These are phyloP conservation scores for Anableps anableps DNA, from an alignment of 2,797 vertebrate genomes.

Conservation along the genomic window DNA sequence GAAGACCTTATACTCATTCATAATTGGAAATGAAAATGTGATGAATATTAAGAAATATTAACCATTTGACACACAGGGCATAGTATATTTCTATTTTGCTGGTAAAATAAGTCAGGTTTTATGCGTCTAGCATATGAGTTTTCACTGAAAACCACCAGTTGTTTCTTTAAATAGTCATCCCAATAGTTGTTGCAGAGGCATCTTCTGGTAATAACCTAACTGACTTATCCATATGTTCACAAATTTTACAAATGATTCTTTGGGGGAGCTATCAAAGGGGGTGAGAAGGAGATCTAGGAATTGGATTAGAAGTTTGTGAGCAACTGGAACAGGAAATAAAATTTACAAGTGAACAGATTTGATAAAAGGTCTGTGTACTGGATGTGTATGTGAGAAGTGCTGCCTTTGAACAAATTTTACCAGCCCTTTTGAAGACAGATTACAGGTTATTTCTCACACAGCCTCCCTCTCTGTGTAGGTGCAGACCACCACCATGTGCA, in stretches of 20 bases:
- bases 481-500: constrained; percentile 98
- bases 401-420: constrained; percentile 49
- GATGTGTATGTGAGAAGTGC: constrained; percentile 22
- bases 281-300: constrained; percentile 5
- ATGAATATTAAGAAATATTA: constrained; percentile 24
- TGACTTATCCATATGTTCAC: constrained; percentile 3
- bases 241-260: constrained; percentile 2
- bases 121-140: neutral
- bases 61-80: constrained; percentile 2
- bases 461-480: constrained; percentile 80
- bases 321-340: constrained; percentile 11
- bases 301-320: constrained; percentile 16
- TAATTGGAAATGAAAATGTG: constrained; percentile 48
- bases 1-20: constrained; percentile 26
- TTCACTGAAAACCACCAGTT: neutral
- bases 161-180: constrained; percentile 9
- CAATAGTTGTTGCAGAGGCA: neutral
- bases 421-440: constrained; percentile 44
- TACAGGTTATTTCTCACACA: constrained; percentile 67
- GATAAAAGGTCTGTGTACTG: constrained; percentile 41
- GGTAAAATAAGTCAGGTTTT: neutral
- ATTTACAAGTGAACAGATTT: constrained; percentile 15
- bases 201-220: neutral
- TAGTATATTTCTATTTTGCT: constrained; percentile 1
- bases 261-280: neutral